Evolutionary conservation across 2,888 invertebrate species (phyloP), one percentile per base, ranked within the genome.

Genomic region (Bellardia pandia): DNA sequence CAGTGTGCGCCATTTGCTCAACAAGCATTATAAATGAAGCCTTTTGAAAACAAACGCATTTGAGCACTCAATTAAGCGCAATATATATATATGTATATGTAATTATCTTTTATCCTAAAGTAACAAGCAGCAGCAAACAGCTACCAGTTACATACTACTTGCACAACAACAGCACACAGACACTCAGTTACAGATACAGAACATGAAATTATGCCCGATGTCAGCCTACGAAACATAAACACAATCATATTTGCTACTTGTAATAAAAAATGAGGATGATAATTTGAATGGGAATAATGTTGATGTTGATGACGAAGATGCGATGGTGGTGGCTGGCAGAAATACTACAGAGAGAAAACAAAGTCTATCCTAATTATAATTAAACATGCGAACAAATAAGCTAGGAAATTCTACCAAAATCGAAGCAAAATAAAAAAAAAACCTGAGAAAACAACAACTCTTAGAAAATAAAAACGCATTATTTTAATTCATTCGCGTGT

Each of bases 61-160:
- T 87, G 85, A 85, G 87, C 87, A 87, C 87, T 87, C 85, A 85
- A 87, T 87, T 87, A 85, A 87, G 85, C 85, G 72, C 69, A 82
- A 81, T 82, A 82, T 82, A 85, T 82, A n/a, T n/a, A n/a, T n/a
- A n/a, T n/a, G n/a, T n/a, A n/a, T n/a, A n/a, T n/a, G n/a, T n/a
- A 87, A 87, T 87, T 87, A 87, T 87, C 78, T 85, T 78, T 74
- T 78, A 69, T 81, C 62, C 72, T 33, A 74, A 85, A 81, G 76
- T 66, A 85, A 72, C 76, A 78, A 85, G 53, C 66, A 77, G 51
- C 71, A 48, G 45, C 45, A 45, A 62, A 48, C 56, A 45, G 56
- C 37, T 23, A 72, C 16, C 51, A 76, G 78, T 23, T 60, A 72
- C 33, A 74, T 58, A 60, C 45, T 53, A 13, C 42, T n/a, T 16